A percentile compares a stretch with the other conserved stretches of the same genome.
These are phyloP conservation scores for Rhagophthalmus giganteus DNA, from an alignment of 2,888 invertebrate species.

Conservation along the genomic window DNA sequence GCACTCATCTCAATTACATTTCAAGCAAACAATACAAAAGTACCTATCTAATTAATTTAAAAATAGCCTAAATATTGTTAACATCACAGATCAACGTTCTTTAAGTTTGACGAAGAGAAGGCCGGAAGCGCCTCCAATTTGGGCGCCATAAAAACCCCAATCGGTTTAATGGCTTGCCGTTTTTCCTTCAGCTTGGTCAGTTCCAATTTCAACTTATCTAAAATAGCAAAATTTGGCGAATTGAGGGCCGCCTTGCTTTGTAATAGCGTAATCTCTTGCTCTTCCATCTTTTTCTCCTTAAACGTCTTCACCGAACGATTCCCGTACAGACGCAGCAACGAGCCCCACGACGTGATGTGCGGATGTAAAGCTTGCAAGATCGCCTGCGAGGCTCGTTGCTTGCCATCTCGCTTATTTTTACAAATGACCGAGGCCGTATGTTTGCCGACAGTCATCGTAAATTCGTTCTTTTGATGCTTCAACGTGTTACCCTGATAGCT, in stretches of 20 bases:
- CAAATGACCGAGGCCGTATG: constrained; percentile 89
- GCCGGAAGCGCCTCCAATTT: constrained; percentile 66
- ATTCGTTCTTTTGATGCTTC: constrained; percentile 90
- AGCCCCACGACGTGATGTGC: constrained; percentile 93
- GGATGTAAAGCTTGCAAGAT: constrained; percentile 90
- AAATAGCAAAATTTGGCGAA: constrained; percentile 88
- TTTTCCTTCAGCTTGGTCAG: constrained; percentile 75
- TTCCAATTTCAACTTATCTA: constrained; percentile 81
- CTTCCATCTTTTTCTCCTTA: constrained; percentile 89
- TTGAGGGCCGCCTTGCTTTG: constrained; percentile 86
- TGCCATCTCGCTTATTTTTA: constrained; percentile 94
- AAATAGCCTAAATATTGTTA: neutral
- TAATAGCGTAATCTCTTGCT: constrained; percentile 89
- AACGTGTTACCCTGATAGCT: constrained; percentile 79
- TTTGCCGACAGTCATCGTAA: constrained; percentile 92
- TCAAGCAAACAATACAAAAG: too few relatives aligned
- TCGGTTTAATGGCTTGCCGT: constrained; percentile 56
- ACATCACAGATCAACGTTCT: constrained; percentile 69
- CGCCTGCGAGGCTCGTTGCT: constrained; percentile 93
- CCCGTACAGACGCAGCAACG: constrained; percentile 88
- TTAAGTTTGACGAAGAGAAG: constrained; percentile 75
- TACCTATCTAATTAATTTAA: neutral
- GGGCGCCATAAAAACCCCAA: constrained; percentile 66
- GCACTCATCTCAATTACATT: too few relatives aligned
- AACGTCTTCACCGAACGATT: constrained; percentile 87